phyloP scores from a whole-genome alignment of 2,888 invertebrate species.

The Cephus nigrinus region DNA sequence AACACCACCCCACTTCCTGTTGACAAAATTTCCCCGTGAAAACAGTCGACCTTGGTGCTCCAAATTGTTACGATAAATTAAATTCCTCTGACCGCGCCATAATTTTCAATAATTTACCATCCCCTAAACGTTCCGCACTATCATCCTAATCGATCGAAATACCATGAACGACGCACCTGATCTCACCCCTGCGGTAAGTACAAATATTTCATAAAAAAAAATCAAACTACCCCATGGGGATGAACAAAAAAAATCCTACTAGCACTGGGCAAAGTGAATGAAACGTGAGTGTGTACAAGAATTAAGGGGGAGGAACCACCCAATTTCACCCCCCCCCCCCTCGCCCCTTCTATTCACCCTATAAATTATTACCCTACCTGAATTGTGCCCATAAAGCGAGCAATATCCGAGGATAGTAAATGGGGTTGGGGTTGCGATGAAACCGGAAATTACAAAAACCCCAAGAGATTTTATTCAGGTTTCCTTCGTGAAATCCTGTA shows the following conservation, averaged over 20 bases:
- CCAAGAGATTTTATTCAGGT: not conserved
- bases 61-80: too few relatives aligned
- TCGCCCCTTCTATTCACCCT: not conserved
- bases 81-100: too few relatives aligned
- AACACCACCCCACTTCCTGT: too few relatives aligned
- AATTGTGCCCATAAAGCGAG: not conserved
- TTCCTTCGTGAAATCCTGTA: not conserved
- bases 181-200: not conserved
- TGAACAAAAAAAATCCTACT: not conserved
- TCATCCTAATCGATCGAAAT: too few relatives aligned
- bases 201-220: not conserved
- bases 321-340: too few relatives aligned
- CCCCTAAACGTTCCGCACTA: too few relatives aligned
- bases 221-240: not conserved
- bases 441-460: not conserved
- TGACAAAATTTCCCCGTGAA: too few relatives aligned
- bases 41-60: too few relatives aligned
- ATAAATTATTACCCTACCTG: not conserved
- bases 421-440: not conserved
- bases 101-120: too few relatives aligned
- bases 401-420: not conserved
- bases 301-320: too few relatives aligned
- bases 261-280: too few relatives aligned
- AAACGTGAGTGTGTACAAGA: too few relatives aligned
- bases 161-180: not conserved